A percentile compares a stretch with the other conserved stretches of the same genome.
Evolutionary conservation across 2,888 invertebrate genomes (phyloP).

Genomic region (Cotesia congregata): DNA sequence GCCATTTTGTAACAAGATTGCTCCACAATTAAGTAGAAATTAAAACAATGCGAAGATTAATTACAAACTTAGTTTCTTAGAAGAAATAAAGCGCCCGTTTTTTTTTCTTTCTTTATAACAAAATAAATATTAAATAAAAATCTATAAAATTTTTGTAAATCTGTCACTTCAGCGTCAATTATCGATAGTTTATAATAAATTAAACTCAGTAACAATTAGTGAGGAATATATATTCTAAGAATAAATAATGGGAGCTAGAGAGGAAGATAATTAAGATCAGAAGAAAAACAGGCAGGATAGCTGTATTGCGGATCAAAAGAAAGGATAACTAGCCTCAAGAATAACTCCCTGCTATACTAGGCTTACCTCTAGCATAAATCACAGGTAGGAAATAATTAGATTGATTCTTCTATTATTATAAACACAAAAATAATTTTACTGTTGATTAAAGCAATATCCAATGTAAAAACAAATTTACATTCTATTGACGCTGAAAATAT

Average conservation of each 20-base stretch:
- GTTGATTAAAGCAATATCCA: constrained; percentile 2
- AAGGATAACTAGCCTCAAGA: constrained; percentile 58
- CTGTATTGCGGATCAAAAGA: constrained; percentile 52
- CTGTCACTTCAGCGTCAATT: too few relatives aligned
- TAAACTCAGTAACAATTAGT: background rate
- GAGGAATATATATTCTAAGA: constrained; percentile 6
- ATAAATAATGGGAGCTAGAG: constrained; percentile 24
- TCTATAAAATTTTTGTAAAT: too few relatives aligned
- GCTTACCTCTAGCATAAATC: constrained; percentile 57
- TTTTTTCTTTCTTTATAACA: too few relatives aligned
- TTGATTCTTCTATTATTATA: constrained; percentile 36
- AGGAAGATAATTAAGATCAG: constrained; percentile 55
- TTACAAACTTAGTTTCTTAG: too few relatives aligned
- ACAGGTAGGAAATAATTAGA: constrained; percentile 41
- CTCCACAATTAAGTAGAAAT: too few relatives aligned
- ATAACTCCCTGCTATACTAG: constrained; percentile 60
- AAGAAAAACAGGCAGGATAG: constrained; percentile 61
- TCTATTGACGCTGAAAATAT: too few relatives aligned
- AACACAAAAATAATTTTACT: constrained; percentile 31
- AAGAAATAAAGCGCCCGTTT: too few relatives aligned
- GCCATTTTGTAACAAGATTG: too few relatives aligned
- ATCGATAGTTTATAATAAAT: too few relatives aligned
- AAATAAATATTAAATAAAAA: too few relatives aligned
- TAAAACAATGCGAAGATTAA: too few relatives aligned
- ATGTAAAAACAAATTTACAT: background rate